These are phyloP conservation scores for Smutsia temminckii DNA, from an alignment of 2,797 vertebrate species.

Conservation along the genomic window DNA sequence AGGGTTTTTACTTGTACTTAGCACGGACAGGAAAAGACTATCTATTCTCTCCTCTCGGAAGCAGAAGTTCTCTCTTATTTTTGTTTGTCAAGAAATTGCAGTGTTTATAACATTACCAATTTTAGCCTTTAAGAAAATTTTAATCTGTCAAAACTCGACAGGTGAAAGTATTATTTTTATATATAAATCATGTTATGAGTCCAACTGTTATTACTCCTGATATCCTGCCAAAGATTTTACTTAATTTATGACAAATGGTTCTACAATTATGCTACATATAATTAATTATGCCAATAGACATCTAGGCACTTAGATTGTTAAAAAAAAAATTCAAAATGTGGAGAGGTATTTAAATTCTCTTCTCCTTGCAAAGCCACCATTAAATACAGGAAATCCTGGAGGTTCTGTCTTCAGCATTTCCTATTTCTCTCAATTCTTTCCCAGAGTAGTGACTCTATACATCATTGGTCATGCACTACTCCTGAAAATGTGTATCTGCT, in stretches of 20 bases:
- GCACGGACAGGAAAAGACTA: background rate
- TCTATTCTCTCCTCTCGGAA: background rate
- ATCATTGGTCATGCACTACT: background rate
- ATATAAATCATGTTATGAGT: background rate
- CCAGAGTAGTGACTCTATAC: background rate
- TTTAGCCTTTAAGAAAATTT: background rate
- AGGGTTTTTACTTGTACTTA: background rate
- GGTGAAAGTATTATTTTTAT: background rate
- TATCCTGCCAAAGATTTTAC: background rate
- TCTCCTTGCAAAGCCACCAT: background rate
- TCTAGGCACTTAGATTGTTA: background rate
- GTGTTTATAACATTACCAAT: background rate
- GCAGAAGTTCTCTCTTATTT: background rate
- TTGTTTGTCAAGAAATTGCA: background rate
- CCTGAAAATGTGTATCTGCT: background rate
- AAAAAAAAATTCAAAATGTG: background rate
- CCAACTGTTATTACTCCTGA: background rate
- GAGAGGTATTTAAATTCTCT: background rate
- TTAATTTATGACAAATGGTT: constrained; percentile 39
- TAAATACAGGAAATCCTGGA: background rate
- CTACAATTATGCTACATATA: background rate
- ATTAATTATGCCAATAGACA: background rate
- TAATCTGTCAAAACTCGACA: background rate
- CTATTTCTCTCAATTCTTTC: background rate
- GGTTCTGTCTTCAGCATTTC: background rate